Evolutionary conservation across 2,113 vertebrate species (phyloP).

Genomic region (Cepphus grylle): DNA sequence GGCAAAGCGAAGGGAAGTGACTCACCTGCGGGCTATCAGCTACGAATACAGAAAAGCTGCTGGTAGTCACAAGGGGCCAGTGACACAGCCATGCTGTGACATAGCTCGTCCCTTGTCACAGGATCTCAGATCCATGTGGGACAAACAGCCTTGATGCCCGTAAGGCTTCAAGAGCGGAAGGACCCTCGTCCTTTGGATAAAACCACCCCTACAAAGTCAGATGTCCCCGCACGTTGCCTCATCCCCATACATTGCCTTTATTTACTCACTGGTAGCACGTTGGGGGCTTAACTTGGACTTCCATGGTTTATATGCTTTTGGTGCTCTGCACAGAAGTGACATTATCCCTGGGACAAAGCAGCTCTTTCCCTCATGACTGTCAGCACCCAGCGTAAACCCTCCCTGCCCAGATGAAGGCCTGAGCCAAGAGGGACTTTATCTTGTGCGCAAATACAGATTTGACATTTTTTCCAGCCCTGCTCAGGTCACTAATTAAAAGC

Average conservation of each 20-base stretch:
- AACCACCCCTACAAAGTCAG: not conserved
- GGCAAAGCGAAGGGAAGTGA: not conserved
- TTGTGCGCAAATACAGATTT: conserved; percentile 11
- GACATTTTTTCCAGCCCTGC: conserved; percentile 47
- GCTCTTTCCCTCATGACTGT: not conserved
- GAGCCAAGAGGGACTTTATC: conserved; percentile 24
- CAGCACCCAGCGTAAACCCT: not conserved
- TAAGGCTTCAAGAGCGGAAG: not conserved
- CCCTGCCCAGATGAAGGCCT: not conserved
- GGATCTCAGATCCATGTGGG: not conserved
- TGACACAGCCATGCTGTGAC: not conserved
- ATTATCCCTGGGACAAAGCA: conserved; percentile 6
- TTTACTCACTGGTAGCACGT: not conserved
- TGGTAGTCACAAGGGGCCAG: not conserved
- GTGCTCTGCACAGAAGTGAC: not conserved
- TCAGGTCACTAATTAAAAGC: conserved; percentile 44
- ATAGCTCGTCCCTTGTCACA: not conserved
- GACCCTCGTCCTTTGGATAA: not conserved
- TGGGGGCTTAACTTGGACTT: not conserved
- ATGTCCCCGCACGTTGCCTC: not conserved
- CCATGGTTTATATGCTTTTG: not conserved
- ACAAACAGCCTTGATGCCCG: not conserved
- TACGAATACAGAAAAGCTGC: not conserved
- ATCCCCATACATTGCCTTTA: rapidly evolving
- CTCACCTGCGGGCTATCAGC: conserved; percentile 3